These are phyloP conservation scores for Callaeas wilsoni DNA, from an alignment of 2,113 vertebrate species.

Conservation along the genomic window DNA sequence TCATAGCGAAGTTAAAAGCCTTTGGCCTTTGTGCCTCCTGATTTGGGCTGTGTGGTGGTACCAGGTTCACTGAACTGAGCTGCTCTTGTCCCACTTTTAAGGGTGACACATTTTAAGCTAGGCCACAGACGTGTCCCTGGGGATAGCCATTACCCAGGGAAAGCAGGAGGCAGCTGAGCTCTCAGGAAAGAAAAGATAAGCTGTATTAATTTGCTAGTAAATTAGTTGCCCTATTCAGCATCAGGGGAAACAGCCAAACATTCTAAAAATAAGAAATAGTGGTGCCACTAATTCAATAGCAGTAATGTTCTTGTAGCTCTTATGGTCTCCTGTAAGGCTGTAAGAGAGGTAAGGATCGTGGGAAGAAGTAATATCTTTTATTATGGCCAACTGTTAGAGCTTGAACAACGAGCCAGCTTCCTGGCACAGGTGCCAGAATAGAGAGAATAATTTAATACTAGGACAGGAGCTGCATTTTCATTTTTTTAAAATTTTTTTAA, in stretches of 20 bases:
- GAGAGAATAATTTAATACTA: background rate
- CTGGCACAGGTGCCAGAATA: background rate
- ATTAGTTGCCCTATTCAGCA: background rate
- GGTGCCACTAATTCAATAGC: slow-evolving; percentile 6
- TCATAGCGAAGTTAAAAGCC: background rate
- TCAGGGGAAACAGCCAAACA: background rate
- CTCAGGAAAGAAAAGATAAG: background rate
- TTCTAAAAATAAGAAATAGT: background rate
- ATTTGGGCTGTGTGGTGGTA: background rate
- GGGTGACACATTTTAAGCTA: background rate
- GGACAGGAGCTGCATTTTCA: background rate
- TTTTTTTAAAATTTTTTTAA: background rate
- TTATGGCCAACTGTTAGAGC: background rate
- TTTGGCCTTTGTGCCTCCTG: background rate
- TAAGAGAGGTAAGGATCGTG: background rate
- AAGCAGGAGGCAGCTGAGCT: background rate
- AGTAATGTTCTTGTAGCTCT: background rate
- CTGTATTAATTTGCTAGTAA: background rate
- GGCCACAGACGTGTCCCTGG: background rate
- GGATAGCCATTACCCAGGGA: background rate
- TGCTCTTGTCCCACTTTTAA: background rate
- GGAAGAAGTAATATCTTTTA: background rate
- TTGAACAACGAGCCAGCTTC: background rate
- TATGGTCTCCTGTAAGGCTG: background rate
- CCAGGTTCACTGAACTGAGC: background rate